Conservation (phyloP, 2,113 vertebrate genomes). For the Pseudonaja textilis region DNA sequence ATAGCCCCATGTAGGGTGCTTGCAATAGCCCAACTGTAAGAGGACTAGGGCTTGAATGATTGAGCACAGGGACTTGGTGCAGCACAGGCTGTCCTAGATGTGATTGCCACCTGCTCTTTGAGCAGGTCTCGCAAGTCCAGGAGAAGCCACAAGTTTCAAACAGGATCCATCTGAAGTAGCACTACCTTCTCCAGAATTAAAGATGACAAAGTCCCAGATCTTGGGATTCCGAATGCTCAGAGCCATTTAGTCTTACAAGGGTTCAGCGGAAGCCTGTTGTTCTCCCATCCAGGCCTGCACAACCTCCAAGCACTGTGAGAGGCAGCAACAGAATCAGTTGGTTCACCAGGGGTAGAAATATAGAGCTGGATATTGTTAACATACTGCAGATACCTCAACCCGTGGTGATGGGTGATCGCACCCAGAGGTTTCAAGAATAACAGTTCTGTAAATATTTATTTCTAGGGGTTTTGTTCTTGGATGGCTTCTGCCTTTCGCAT, state of each 20-base stretch:
- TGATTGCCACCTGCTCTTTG: neutral
- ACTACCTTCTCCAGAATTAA: neutral
- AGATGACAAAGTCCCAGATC: neutral
- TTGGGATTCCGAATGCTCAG: neutral
- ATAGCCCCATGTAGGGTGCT: neutral
- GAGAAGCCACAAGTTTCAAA: neutral
- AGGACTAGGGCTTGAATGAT: neutral
- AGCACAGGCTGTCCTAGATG: neutral
- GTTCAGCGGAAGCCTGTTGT: neutral
- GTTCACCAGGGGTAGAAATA: neutral
- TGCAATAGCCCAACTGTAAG: neutral
- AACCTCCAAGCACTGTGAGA: neutral
- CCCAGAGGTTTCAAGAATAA: neutral
- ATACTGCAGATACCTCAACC: neutral
- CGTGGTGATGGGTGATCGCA: neutral
- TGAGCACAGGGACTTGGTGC: neutral
- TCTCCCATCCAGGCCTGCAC: neutral
- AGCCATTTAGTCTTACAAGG: neutral
- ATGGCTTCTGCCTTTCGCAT: conserved; percentile 83
- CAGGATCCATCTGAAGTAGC: neutral
- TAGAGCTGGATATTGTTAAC: neutral
- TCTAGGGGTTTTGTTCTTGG: conserved; percentile 89
- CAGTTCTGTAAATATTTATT: conserved; percentile 1
- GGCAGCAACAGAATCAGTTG: neutral
- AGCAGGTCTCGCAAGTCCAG: neutral